Base-by-base conservation (phyloP, 2,797 vertebrate species). In the Notoglanidium macrostoma region DNA sequence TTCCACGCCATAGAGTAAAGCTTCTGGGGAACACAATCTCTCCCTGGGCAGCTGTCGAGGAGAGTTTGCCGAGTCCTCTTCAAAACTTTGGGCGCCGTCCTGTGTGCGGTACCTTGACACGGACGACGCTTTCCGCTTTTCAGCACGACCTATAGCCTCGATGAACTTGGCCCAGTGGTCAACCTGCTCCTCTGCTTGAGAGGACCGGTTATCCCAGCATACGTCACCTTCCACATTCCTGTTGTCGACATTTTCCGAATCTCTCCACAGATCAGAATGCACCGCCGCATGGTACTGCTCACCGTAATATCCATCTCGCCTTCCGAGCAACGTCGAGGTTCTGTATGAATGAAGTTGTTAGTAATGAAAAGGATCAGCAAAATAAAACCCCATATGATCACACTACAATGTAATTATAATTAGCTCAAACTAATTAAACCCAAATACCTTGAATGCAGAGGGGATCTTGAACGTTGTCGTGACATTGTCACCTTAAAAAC, bases 401-500 rank as follows among this genome's bases (percentile, higher is more conserved):
- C 1, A 17, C 11, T 15, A 77, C 15, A 63, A 65, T 40, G 12
- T 4, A 3, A 26, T 19, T 44, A 11, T 17, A 49, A 83, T 61
- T 61, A 46, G 29, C 46, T 86, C 72, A 17, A 49, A 80, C n/a
- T 86, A 51, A 35, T 84, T 29, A 15, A 77, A 68, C 49, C 5
- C 0, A 87, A 87, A 89, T 92, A 96, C 96, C 95, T 95, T 93
- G 86, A 87, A 89, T 87, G 93, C 86, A 79, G 57, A 35, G 94
- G 94, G 3, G 95, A 95, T 85, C 91, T 90, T 10, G 95, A 93
- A 78, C 90, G 92, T 5, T 91, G 94, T 88, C 92, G 92, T 65
- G 95, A 95, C 95, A 96, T 96, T 92, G 87, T 87, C 55, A 83
- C 90, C 93, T 95, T 92, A 12, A 89, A 92, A 86, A 80, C 54